These are phyloP conservation scores for Campaea margaritaria DNA, from an alignment of 2,888 invertebrate species.

Conservation along the genomic window DNA sequence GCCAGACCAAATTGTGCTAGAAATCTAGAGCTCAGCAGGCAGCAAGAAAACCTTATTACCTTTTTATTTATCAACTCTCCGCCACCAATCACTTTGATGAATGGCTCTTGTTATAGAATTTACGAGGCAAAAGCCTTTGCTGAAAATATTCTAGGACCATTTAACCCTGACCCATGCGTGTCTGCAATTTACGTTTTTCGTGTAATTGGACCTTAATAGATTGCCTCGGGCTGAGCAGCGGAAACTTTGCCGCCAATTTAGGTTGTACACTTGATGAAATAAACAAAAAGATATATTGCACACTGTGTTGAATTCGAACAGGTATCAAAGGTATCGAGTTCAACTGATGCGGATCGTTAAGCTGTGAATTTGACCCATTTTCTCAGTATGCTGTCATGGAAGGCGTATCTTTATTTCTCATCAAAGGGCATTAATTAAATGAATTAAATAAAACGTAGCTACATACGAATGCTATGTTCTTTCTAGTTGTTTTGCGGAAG, in stretches of 20 bases:
- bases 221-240: slow-evolving; percentile 54
- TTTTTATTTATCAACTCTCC: slow-evolving; percentile 23
- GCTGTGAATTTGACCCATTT: too few species aligned
- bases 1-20: background rate
- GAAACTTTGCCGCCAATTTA: slow-evolving; percentile 39
- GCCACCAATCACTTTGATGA: slow-evolving; percentile 44
- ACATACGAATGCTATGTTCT: slow-evolving; percentile 32
- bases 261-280: slow-evolving; percentile 10
- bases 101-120: slow-evolving; percentile 55
- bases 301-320: background rate
- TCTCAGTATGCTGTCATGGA: too few species aligned
- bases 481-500: slow-evolving; percentile 28
- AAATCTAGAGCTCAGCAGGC: background rate
- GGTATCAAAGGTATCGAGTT: too few species aligned
- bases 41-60: slow-evolving; percentile 13
- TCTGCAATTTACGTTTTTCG: slow-evolving; percentile 57
- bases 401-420: background rate
- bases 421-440: slow-evolving; percentile 25
- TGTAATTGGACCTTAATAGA: slow-evolving; percentile 68
- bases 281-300: background rate
- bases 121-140: slow-evolving; percentile 58
- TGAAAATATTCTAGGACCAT: slow-evolving; percentile 43
- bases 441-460: slow-evolving; percentile 41
- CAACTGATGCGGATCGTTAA: too few species aligned
- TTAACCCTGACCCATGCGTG: slow-evolving; percentile 52